These are phyloP conservation scores for Bursaphelenchus okinawaensis DNA, from an alignment of 2,888 invertebrate species.

Conservation along the genomic window DNA sequence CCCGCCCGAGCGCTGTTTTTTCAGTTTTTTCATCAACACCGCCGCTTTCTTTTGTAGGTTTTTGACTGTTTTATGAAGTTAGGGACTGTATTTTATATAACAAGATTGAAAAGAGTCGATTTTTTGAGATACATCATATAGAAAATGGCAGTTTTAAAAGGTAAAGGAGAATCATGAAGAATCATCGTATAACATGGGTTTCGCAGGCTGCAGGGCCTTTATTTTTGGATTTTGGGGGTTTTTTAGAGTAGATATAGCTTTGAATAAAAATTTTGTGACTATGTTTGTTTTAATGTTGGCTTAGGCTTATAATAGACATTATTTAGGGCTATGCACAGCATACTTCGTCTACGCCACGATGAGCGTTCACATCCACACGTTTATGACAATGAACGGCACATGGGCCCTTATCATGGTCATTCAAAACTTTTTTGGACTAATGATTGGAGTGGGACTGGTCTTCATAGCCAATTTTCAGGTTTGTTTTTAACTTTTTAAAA, in stretches of 20 bases:
- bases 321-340: neutral
- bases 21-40: neutral
- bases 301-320: no score
- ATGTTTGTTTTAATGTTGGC: no score
- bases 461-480: neutral
- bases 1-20: neutral
- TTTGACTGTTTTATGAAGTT: neutral
- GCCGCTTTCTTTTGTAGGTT: neutral
- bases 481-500: neutral
- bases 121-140: no score
- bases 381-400: neutral
- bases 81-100: neutral
- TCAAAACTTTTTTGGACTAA: neutral
- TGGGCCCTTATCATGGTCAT: neutral
- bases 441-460: neutral
- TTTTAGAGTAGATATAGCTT: no score
- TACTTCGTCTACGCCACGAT: neutral
- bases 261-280: no score
- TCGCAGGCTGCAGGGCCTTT: no score
- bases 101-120: no score
- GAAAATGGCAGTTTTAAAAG: no score
- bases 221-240: no score
- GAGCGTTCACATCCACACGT: neutral
- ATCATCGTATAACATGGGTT: no score
- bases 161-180: no score